Evolutionary conservation across 2,888 invertebrate genomes (phyloP), one percentile per base, ranked within the genome.

Genomic region (Apamea epomidion): DNA sequence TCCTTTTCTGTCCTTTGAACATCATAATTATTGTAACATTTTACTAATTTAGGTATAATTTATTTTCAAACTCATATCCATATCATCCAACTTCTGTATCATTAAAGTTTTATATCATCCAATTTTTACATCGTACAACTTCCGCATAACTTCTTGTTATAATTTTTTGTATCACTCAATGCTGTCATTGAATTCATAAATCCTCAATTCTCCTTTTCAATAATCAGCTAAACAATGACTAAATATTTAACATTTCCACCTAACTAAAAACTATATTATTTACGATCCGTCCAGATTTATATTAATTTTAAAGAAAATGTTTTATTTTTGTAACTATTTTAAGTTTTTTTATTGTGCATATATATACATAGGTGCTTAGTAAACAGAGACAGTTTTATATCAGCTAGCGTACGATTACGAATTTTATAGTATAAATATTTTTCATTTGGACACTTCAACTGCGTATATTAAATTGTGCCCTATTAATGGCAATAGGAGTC

Each of bases 241-340:
- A 25, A 29, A 51, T 29, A 51, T 62, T 68, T 75, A 67, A 72
- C 42, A 83, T 83, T 86, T 86, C 51, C 76, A 78, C 69, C 0
- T 25, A 6, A 67, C 62, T n/a, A 14, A 12, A 65, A 45, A 21
- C n/a, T 82, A 32, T 62, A 72, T 83, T 76, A 81, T 87, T 83
- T 69, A 80, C 60, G 74, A 77, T 90, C 89, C 89, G 89, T 90
- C 89, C 89, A 89, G 69, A 81, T 86, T 79, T 87, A 74, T 77
- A 84, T 78, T 83, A 80, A 82, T 75, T 81, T 86, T 87, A 80
- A 81, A 60, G 69, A 51, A 81, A 32, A 64, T 80, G 69, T 83
- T 75, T 84, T 88, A 82, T 86, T 80, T 81, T 84, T 86, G 78
- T 82, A 87, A 84, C 76, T 81, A 81, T 77, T 68, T 77, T 87